Evolutionary conservation across 2,797 vertebrate genomes (phyloP).

Genomic region (Huso huso): DNA sequence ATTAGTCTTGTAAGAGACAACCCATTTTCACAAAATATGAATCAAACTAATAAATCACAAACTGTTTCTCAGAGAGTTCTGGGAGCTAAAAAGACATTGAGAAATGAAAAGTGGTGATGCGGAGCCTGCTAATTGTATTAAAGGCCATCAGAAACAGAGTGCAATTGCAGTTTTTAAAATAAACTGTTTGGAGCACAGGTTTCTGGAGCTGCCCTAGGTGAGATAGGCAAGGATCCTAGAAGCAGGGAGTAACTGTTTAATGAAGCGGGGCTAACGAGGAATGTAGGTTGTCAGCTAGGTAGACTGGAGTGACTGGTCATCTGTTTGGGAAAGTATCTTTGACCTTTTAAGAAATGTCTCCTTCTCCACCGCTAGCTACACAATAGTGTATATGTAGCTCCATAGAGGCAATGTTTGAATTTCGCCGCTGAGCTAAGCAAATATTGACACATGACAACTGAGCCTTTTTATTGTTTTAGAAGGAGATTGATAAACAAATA

Average conservation of each 20-base stretch:
- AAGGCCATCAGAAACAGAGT: background rate
- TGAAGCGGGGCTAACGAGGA: constrained; percentile 6
- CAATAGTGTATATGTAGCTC: background rate
- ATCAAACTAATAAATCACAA: background rate
- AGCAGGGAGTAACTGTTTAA: background rate
- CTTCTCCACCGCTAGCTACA: background rate
- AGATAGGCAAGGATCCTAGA: background rate
- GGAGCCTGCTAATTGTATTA: constrained; percentile 4
- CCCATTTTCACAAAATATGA: background rate
- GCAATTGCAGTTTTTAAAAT: background rate
- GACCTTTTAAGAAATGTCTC: constrained; percentile 3
- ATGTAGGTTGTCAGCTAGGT: constrained; percentile 7
- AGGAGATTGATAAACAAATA: background rate
- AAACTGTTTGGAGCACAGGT: background rate
- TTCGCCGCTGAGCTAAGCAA: background rate
- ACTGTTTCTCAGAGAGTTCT: background rate
- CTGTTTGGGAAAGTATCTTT: constrained; percentile 9
- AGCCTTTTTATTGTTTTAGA: background rate
- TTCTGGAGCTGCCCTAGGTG: background rate
- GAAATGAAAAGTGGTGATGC: background rate
- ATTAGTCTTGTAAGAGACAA: background rate
- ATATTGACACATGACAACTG: constrained; percentile 1
- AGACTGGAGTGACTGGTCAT: constrained; percentile 1
- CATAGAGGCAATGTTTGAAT: background rate
- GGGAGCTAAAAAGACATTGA: background rate